Evolutionary conservation across 1,140 invertebrate genomes (phyloP).

Genomic region (Tetragnatha versicolor): DNA sequence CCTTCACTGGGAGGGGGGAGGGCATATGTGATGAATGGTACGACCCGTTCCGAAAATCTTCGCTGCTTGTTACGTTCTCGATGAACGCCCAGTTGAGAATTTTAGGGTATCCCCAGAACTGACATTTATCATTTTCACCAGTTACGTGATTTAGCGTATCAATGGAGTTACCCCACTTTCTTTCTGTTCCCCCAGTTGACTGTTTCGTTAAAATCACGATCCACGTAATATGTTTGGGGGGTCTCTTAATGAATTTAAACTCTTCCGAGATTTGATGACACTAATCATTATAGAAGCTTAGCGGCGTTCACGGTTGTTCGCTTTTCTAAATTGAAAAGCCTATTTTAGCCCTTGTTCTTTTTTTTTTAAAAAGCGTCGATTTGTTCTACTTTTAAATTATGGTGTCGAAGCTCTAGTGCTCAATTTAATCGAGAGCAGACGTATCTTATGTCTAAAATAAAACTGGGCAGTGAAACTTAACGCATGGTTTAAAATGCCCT

Average conservation of each 20-base stretch:
- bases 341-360: no score
- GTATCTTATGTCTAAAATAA: no score
- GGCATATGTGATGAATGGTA: constrained; percentile 49
- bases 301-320: no score
- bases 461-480: no score
- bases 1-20: neutral
- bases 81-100: constrained; percentile 49
- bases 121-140: constrained; percentile 47
- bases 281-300: constrained; percentile 22
- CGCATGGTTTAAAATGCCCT: no score
- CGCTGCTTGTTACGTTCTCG: constrained; percentile 50
- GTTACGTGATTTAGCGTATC: constrained; percentile 45
- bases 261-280: constrained; percentile 41
- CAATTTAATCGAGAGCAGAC: no score
- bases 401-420: no score
- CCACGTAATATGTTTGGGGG: no score
- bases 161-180: constrained; percentile 11
- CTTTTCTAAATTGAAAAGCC: no score
- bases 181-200: neutral
- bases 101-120: constrained; percentile 49
- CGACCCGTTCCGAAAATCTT: constrained; percentile 46
- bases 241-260: constrained; percentile 51
- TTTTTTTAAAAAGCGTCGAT: no score
- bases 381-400: no score
- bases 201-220: constrained; percentile 44